Base-by-base conservation (phyloP, 2,113 vertebrate genomes). In the pig (Sus scrofa) region DNA sequence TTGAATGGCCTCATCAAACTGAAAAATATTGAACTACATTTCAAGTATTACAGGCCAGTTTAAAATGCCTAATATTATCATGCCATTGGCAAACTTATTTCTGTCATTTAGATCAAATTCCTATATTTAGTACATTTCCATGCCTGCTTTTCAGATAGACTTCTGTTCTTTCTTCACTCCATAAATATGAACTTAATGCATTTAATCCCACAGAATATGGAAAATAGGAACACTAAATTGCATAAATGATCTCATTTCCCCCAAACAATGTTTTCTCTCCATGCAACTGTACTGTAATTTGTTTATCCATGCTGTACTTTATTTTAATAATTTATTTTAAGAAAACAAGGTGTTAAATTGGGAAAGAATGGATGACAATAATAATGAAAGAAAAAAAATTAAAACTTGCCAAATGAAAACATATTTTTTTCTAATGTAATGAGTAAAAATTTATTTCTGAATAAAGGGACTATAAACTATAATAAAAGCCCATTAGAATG, bases 71-170 rank as follows among this genome's bases (percentile, higher is more conserved):
- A 98, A 98, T 94, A 93, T 71, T 94, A 94, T 94, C 70, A 2
- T 97, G 96, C 93, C 97, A 95, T 73, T 94, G 63, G 93, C 54
- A 96, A 98, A 98, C 98, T 98, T 97, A 97, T 97, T 98, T 98
- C 95, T 98, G 98, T 98, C 96, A 96, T 97, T 98, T 97, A 98
- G 97, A 98, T 98, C 98, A 98, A 98, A 98, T 97, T 32, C 70
- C 93, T 96, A 62, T 89, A 94, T 96, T 97, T 98, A 89, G 96
- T 97, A 58, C 22, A 95, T 98, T 98, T 97, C 81, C 60, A 96
- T 0, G 86, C 87, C 44, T 95, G 93, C 56, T 98, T 81, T 62
- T 94, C 30, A 97, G 75, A 96, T 97, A 95, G 27, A 92, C 65
- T 52, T 52, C 91, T 0, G 0, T 91, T 98, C 75, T 96, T 98